phyloP scores from a whole-genome alignment of 2,113 vertebrate genomes.

The Etheostoma spectabile region DNA sequence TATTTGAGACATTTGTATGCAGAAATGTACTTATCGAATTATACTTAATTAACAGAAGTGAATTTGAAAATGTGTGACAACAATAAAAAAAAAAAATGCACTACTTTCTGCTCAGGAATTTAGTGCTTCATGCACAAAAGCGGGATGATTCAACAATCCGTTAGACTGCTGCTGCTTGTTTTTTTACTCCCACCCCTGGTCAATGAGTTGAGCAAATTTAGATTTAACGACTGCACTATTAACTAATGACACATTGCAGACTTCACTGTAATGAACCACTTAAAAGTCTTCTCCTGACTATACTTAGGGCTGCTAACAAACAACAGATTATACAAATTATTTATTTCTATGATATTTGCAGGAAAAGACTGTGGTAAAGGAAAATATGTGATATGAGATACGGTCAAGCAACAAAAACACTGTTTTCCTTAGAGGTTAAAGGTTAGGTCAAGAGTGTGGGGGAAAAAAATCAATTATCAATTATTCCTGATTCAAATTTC shows the following conservation, averaged over 20 bases:
- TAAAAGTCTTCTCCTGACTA: not conserved
- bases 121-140: not conserved
- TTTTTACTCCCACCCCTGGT: not conserved
- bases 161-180: not conserved
- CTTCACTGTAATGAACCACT: not conserved
- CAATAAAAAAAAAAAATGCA: not conserved
- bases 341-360: not conserved
- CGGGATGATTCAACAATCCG: not conserved
- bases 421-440: too few species aligned
- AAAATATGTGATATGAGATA: too few species aligned
- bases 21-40: not conserved
- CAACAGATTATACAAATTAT: not conserved
- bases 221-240: not conserved
- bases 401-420: not conserved
- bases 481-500: not conserved
- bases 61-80: not conserved
- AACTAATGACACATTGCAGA: slow-evolving; percentile 20
- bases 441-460: not conserved
- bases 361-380: not conserved
- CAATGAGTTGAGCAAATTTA: not conserved
- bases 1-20: not conserved
- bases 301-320: not conserved
- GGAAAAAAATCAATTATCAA: not conserved
- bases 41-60: not conserved
- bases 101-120: not conserved